Evolutionary conservation across 2,113 vertebrate species (phyloP).

Genomic region (Misgurnus anguillicaudatus): DNA sequence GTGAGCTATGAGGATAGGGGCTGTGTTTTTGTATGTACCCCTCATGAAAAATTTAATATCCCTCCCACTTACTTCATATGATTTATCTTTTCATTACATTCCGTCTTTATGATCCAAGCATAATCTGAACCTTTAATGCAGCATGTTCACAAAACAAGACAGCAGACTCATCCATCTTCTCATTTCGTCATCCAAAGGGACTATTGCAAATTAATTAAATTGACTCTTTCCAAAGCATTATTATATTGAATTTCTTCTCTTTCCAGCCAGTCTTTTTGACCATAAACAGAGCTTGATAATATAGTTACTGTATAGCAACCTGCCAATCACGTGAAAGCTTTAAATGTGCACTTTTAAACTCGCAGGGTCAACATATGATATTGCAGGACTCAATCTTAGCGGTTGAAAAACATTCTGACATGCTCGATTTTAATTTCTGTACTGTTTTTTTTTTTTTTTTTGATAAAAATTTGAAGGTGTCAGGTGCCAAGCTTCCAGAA

Average conservation of each 20-base stretch:
- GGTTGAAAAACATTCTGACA: too few species aligned
- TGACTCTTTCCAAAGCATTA: constrained; percentile 40
- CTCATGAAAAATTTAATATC: constrained; percentile 56
- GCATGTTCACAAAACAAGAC: constrained; percentile 53
- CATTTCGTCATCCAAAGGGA: constrained; percentile 43
- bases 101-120: constrained; percentile 50
- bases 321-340: not conserved
- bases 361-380: not conserved
- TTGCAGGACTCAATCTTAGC: too few species aligned
- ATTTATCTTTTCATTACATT: constrained; percentile 57
- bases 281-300: not conserved
- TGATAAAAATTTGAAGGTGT: not conserved
- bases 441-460: constrained; percentile 24
- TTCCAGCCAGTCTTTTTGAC: not conserved
- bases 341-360: not conserved
- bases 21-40: constrained; percentile 45
- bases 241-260: constrained; percentile 12
- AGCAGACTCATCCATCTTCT: constrained; percentile 50
- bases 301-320: not conserved
- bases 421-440: not conserved
- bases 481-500: not conserved
- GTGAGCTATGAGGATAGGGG: constrained; percentile 32
- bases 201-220: constrained; percentile 47
- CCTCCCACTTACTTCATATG: constrained; percentile 51
- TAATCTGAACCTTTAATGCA: constrained; percentile 54